Conservation (phyloP, 2,888 invertebrate species). For the Griposia aprilina region DNA sequence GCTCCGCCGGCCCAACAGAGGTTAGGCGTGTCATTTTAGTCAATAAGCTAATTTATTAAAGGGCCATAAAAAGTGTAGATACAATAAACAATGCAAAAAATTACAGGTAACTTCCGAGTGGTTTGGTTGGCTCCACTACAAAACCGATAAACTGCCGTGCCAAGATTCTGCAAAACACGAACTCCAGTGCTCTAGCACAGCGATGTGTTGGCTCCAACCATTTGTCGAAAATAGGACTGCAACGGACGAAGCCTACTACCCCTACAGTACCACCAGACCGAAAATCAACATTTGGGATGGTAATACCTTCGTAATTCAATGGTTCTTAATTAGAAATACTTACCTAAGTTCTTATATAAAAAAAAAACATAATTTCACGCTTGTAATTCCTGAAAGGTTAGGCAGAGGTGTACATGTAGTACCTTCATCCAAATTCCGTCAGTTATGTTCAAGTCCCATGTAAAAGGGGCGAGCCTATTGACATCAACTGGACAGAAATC, state of each 20-base stretch:
- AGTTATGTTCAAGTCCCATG: not conserved
- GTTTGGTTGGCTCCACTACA: constrained; percentile 99
- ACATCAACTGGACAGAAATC: not conserved
- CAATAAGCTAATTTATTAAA: not conserved
- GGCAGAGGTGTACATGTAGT: not conserved
- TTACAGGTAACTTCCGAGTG: constrained; percentile 97
- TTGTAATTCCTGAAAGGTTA: not conserved
- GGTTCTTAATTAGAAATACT: not conserved
- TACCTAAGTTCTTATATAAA: not conserved
- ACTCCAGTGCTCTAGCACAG: constrained; percentile 72
- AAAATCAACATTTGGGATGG: constrained; percentile 80
- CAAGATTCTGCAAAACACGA: constrained; percentile 79
- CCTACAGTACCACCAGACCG: constrained; percentile 76
- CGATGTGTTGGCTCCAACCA: constrained; percentile 77
- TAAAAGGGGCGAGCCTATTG: not conserved
- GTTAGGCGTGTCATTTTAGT: not conserved
- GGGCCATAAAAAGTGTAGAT: not conserved
- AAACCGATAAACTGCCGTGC: constrained; percentile 88
- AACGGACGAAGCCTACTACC: constrained; percentile 78
- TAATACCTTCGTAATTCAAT: constrained; percentile 55
- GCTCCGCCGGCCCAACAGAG: too few relatives aligned
- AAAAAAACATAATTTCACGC: not conserved
- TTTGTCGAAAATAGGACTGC: constrained; percentile 77
- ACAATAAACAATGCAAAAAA: not conserved
- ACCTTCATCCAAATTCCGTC: not conserved